Conservation (phyloP, 2,113 vertebrate species). For the Stigmatopora argus region DNA sequence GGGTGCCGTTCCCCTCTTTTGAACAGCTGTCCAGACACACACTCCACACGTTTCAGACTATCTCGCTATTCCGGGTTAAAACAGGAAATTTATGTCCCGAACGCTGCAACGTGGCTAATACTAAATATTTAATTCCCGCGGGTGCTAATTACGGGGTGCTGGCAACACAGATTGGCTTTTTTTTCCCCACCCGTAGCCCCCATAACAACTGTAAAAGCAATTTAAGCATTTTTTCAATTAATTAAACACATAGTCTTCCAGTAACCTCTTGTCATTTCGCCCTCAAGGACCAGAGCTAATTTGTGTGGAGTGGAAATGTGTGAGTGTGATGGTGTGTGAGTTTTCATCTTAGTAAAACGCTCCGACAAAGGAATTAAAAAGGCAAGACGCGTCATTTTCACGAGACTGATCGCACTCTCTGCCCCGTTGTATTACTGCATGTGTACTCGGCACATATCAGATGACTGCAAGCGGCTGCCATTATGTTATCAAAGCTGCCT, state of each 20-base stretch:
- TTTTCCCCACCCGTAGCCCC: slow-evolving; percentile 45
- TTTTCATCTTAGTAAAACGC: slow-evolving; percentile 69
- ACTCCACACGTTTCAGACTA: slow-evolving; percentile 81
- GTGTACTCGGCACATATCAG: slow-evolving; percentile 56
- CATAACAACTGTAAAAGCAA: slow-evolving; percentile 99
- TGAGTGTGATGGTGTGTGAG: slow-evolving; percentile 34
- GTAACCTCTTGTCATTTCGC: slow-evolving; percentile 99
- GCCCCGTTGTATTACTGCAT: slow-evolving; percentile 47
- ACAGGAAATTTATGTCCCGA: slow-evolving; percentile 99
- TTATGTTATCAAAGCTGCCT: slow-evolving; percentile 70
- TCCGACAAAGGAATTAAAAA: slow-evolving; percentile 63
- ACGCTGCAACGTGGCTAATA: slow-evolving; percentile 98
- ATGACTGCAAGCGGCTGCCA: slow-evolving; percentile 62
- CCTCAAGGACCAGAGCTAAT: slow-evolving; percentile 98
- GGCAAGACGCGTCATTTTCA: slow-evolving; percentile 51
- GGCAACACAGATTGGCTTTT: slow-evolving; percentile 92
- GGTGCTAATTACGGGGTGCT: slow-evolving; percentile 99
- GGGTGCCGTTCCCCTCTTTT: slow-evolving; percentile 73
- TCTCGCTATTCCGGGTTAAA: slow-evolving; percentile 98
- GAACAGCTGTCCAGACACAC: slow-evolving; percentile 96
- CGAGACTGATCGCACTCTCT: slow-evolving; percentile 53
- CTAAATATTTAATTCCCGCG: slow-evolving; percentile 99
- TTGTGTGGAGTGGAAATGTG: slow-evolving; percentile 86
- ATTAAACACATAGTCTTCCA: slow-evolving; percentile 99
- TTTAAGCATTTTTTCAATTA: slow-evolving; percentile 99